These are phyloP conservation scores for Catamblyrhynchus diadema DNA, from an alignment of 2,797 vertebrate genomes.

Conservation along the genomic window DNA sequence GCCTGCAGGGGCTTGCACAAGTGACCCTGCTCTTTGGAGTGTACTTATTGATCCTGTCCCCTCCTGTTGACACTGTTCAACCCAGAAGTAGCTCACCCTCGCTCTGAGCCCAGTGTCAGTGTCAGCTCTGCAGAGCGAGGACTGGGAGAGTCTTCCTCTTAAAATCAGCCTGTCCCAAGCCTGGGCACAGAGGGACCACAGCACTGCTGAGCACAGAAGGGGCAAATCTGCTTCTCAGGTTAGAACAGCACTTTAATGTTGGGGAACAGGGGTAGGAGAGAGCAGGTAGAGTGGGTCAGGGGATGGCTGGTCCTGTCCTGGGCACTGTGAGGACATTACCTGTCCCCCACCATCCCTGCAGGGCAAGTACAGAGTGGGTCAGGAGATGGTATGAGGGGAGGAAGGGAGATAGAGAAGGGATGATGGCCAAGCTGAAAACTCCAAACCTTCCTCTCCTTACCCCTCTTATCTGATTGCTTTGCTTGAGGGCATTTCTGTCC, in stretches of 20 bases:
- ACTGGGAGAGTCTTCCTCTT: slow-evolving; percentile 3
- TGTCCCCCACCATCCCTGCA: not conserved
- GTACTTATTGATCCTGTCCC: slow-evolving; percentile 13
- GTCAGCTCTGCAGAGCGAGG: slow-evolving; percentile 25
- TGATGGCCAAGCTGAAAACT: not conserved
- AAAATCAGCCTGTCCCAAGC: slow-evolving; percentile 22
- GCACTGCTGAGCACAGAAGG: slow-evolving; percentile 51
- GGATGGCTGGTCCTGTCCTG: not conserved
- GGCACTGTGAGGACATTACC: not conserved
- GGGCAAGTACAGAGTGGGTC: not conserved
- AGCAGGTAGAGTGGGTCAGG: not conserved
- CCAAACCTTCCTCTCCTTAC: not conserved
- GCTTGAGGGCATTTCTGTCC: not conserved
- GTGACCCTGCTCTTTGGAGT: slow-evolving; percentile 50
- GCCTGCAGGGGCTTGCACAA: slow-evolving; percentile 32
- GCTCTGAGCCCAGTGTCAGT: not conserved
- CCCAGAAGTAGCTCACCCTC: not conserved
- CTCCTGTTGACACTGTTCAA: not conserved
- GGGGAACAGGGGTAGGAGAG: slow-evolving; percentile 13
- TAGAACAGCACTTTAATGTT: slow-evolving; percentile 36
- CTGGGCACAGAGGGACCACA: slow-evolving; percentile 24
- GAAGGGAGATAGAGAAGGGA: not conserved
- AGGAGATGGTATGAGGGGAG: not conserved
- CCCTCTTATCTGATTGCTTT: not conserved
- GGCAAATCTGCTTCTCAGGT: slow-evolving; percentile 53